Conservation (phyloP, 2,113 vertebrate genomes). For the Melanocharis versteri region DNA sequence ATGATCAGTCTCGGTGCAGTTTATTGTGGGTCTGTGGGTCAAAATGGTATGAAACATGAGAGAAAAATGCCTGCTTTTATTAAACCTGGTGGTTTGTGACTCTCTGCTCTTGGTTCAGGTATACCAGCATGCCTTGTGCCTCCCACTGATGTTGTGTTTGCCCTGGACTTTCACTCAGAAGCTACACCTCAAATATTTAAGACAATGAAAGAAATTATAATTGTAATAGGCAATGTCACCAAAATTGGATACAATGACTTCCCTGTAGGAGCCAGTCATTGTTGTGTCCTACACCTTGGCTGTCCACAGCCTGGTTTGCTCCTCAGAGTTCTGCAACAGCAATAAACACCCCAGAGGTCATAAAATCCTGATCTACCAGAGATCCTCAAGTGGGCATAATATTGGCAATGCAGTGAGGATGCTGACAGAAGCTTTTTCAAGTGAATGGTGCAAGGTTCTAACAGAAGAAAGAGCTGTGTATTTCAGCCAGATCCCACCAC, state of each 20-base stretch:
- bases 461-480: slow-evolving; percentile 42
- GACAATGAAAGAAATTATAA: slow-evolving; percentile 44
- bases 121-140: slow-evolving; percentile 4
- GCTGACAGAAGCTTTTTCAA: slow-evolving; percentile 68
- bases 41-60: background rate
- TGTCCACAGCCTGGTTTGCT: slow-evolving; percentile 39
- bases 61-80: background rate
- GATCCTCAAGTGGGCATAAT: background rate
- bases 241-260: slow-evolving; percentile 45
- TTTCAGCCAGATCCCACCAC: slow-evolving; percentile 37
- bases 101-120: slow-evolving; percentile 5
- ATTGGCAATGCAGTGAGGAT: slow-evolving; percentile 49
- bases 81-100: background rate
- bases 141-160: slow-evolving; percentile 58
- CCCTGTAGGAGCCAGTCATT: background rate
- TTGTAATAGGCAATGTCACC: background rate
- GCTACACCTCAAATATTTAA: slow-evolving; percentile 6
- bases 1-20: background rate
- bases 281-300: slow-evolving; percentile 31
- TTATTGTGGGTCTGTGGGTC: background rate
- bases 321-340: slow-evolving; percentile 44
- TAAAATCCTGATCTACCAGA: background rate
- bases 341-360: background rate
- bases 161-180: slow-evolving; percentile 38
- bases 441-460: background rate